Conservation (phyloP, 2,797 vertebrate genomes). For the Mormyrus proboscirostris region DNA sequence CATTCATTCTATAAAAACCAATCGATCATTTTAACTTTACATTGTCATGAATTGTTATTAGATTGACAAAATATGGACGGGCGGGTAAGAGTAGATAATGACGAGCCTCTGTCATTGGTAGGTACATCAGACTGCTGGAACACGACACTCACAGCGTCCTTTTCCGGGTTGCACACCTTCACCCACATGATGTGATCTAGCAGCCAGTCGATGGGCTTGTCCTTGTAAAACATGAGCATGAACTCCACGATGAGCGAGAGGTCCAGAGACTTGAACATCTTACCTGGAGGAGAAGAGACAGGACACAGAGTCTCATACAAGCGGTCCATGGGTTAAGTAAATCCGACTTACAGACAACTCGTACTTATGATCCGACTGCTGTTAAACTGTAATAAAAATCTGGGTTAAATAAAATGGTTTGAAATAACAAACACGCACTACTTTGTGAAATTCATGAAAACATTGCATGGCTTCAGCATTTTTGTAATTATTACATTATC, state of each 20-base stretch:
- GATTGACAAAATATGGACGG: not conserved
- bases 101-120: not conserved
- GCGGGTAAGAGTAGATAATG: not conserved
- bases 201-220: constrained; percentile 98
- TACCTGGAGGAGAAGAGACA: constrained; percentile 61
- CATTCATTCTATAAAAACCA: not conserved
- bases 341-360: not conserved
- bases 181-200: constrained; percentile 99
- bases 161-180: constrained; percentile 97
- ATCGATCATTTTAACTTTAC: not conserved
- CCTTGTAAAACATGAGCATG: constrained; percentile 98
- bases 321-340: not conserved
- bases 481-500: not conserved
- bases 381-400: not conserved
- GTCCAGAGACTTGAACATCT: constrained; percentile 96
- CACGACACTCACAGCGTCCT: constrained; percentile 74
- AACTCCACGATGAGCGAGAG: constrained; percentile 95
- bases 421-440: not conserved
- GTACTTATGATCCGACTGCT: not conserved
- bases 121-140: not conserved
- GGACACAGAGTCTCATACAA: not conserved
- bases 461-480: not conserved
- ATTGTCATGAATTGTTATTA: not conserved
- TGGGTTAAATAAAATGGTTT: not conserved
- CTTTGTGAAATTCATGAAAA: not conserved